Base-by-base conservation (phyloP, 2,888 invertebrate species). In the Perdita meconis region DNA sequence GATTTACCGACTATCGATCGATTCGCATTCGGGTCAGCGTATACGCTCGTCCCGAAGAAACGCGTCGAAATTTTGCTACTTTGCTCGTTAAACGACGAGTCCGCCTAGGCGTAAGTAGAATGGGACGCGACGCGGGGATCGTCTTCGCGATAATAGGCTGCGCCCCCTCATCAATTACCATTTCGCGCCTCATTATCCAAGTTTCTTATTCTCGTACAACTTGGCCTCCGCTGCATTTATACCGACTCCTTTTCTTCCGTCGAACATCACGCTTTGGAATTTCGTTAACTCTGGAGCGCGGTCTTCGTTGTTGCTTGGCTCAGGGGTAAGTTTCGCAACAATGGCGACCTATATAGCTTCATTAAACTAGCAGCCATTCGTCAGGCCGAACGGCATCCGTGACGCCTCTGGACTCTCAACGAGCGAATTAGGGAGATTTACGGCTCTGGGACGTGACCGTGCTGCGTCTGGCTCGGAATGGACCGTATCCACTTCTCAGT, bases 341-440 rank as follows among this genome's bases (percentile, higher is more conserved):
- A 85, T 86, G 71, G 63, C 82, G 82, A 76, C 70, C 82, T 81
- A 80, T 84, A 83, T 84, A 83, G 75, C 84, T 83, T 86, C 86
- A 86, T 86, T 86, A 85, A 83, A 86, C 67, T 63, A 67, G 72
- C 75, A 75, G 68, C 82, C 83, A 86, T 86, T 86, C 85, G 80
- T 85, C 83, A 85, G 76, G 55, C 42, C 80, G 73, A 85, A 84
- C 81, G 81, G 85, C 82, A 80, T 80, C 84, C 78, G 77, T 71
- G 83, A 87, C 83, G 83, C 83, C 81, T 86, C 81, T 82, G 81
- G 85, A 86, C 82, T 86, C 83, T 86, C 87, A 80, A 80, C 87
- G 77, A 87, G 83, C 82, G 88, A 88, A 89, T 89, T 88, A 87
- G 84, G 82, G 83, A 88, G 89, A 89, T 89, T 89, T 89, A 89